Evolutionary conservation across 1,140 invertebrate species (phyloP).

Genomic region (honey bee (Apis mellifera)): DNA sequence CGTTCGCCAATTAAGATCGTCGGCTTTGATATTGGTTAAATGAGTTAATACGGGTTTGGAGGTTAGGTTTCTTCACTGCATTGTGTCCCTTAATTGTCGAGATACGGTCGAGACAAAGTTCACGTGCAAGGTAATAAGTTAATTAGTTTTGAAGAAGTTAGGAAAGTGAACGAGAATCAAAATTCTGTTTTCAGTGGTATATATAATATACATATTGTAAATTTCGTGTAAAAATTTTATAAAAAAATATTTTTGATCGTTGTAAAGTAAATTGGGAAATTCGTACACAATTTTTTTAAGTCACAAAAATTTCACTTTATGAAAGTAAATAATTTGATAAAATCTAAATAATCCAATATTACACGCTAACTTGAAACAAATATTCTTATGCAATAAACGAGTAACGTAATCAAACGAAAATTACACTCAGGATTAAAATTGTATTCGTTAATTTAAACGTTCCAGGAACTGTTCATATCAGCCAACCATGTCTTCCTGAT

Average conservation of each 20-base stretch:
- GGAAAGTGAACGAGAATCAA: background rate
- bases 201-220: no score
- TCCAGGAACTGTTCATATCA: background rate
- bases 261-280: no score
- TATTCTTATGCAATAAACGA: background rate
- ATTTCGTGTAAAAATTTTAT: no score
- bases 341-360: background rate
- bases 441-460: background rate
- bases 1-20: background rate
- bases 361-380: background rate
- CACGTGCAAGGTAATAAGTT: constrained; percentile 1
- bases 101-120: background rate
- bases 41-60: background rate
- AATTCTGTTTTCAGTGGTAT: background rate
- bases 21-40: background rate
- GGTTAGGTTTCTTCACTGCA: background rate
- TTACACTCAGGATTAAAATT: no score
- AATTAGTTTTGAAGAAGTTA: constrained; percentile 15
- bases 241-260: background rate
- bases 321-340: background rate
- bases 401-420: background rate
- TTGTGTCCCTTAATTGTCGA: background rate
- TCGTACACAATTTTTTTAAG: background rate
- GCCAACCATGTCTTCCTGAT: background rate
- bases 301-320: no score